Base-by-base conservation (phyloP, 2,888 invertebrate genomes). In the Ormyrus labotus region DNA sequence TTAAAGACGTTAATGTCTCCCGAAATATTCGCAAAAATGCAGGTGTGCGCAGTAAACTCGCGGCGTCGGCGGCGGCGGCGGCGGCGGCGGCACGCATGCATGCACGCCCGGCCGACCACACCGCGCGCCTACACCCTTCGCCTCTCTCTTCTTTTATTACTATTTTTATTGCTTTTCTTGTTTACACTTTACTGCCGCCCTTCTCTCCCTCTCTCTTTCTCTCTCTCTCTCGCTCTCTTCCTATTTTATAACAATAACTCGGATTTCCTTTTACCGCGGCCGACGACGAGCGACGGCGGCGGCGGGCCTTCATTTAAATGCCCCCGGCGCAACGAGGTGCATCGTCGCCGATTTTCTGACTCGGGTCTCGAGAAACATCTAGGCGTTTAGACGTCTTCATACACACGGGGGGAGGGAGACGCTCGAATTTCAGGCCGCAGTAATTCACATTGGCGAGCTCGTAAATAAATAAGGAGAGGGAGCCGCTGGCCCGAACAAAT, bases 21-120 rank as follows among this genome's bases (percentile, higher is more conserved):
- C 86, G 88, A 89, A 89, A 88, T 89, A 89, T 89, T 89, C 85
- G 87, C 86, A 88, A 90, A 89, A 90, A 88, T 89, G 88, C 90
- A 90, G 90, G 89, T 90, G 88, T 87, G 84, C 84, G 82, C 82
- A 83, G 85, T 87, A 84, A 85, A 86, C 34, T 34, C 34, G 34
- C 34, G 34, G 34, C 34, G 57, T 70, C 68, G 45, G 82, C 72
- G 51, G 51, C 19, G 19, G 82, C 68, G 45, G 82, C 72, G 51
- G 51, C 19, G 19, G 82, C 72, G 51, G 58, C 45, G 47, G 11
- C 75, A 67, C 58, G 70, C 71, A 75, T 77, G 69, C 77, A 72
- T 69, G 58, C 70, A 57, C 65, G 57, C 65, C 19, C 34, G 34
- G 51, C 13, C 68, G 77, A 74, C 65, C 78, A 61, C 65, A 78